phyloP scores from a whole-genome alignment of 2,113 vertebrate genomes.

The Siniperca chuatsi region DNA sequence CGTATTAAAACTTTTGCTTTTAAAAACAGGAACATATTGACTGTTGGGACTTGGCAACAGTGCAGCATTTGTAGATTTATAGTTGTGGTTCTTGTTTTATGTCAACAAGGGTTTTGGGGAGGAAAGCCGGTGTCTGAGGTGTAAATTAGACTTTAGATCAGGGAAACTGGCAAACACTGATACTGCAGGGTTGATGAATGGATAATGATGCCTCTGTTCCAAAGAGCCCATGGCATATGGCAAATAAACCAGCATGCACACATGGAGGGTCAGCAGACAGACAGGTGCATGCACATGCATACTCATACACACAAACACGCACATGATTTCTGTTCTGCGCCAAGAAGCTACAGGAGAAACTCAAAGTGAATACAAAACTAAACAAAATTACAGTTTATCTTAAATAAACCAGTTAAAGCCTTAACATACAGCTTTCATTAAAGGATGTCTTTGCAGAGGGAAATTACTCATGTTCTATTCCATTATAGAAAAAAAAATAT shows the following conservation, averaged over 20 bases:
- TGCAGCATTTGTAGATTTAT: conserved; percentile 60
- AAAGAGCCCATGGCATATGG: conserved; percentile 66
- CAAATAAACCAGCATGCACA: conserved; percentile 61
- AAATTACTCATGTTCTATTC: not conserved
- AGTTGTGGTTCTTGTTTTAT: conserved; percentile 49
- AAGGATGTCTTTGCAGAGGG: not conserved
- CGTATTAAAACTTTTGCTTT: conserved; percentile 22
- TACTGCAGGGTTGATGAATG: conserved; percentile 67
- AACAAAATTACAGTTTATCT: not conserved
- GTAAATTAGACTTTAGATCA: conserved; percentile 70
- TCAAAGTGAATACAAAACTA: conserved; percentile 52
- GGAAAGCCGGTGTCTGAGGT: conserved; percentile 48
- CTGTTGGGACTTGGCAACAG: conserved; percentile 12
- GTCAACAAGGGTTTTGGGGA: conserved; percentile 50
- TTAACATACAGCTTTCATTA: not conserved
- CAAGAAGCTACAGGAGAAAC: conserved; percentile 46
- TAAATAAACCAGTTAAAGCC: not conserved
- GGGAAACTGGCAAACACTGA: conserved; percentile 53
- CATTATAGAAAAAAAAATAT: not conserved
- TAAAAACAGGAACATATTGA: conserved; percentile 35
- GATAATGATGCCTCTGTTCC: conserved; percentile 65
- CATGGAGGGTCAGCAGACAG: conserved; percentile 49
- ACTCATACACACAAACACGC: not conserved
- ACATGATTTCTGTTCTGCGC: conserved; percentile 27
- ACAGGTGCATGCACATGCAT: conserved; percentile 43